A percentile compares a stretch with the other conserved stretches of the same genome.
Conservation (phyloP, 2,888 invertebrate genomes). For the Busseola fusca region DNA sequence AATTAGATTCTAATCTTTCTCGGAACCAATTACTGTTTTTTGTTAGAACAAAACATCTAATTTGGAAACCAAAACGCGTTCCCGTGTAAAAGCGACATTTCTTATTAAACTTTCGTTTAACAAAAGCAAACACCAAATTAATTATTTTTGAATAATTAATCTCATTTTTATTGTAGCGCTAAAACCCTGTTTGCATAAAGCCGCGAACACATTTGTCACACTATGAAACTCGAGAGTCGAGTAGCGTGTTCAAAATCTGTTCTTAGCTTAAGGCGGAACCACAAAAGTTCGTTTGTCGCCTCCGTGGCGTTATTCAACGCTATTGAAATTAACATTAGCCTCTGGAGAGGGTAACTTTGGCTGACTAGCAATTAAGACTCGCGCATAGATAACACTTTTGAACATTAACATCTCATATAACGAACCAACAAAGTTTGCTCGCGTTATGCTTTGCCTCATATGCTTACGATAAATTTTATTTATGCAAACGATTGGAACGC, state of each 20-base stretch:
- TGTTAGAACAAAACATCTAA: slow-evolving; percentile 33
- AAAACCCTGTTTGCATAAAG: slow-evolving; percentile 6
- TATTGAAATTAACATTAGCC: slow-evolving; percentile 63
- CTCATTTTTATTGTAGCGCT: slow-evolving; percentile 10
- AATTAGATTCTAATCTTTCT: slow-evolving; percentile 41
- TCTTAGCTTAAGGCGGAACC: slow-evolving; percentile 18
- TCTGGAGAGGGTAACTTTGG: slow-evolving; percentile 54
- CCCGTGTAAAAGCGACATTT: slow-evolving; percentile 16
- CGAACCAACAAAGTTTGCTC: slow-evolving; percentile 57
- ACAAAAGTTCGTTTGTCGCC: slow-evolving; percentile 35
- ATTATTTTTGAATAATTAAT: slow-evolving; percentile 46
- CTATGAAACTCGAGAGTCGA: slow-evolving; percentile 11
- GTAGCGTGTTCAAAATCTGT: slow-evolving; percentile 32
- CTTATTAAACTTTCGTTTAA: slow-evolving; percentile 32
- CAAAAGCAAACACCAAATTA: slow-evolving; percentile 41
- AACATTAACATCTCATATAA: slow-evolving; percentile 69
- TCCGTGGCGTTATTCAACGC: slow-evolving; percentile 41
- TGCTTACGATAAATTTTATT: slow-evolving; percentile 35
- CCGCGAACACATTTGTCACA: slow-evolving; percentile 23
- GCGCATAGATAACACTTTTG: slow-evolving; percentile 67
- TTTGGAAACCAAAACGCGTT: slow-evolving; percentile 31
- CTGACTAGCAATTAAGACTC: slow-evolving; percentile 58
- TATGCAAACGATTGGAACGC: neutral
- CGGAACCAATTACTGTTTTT: slow-evolving; percentile 37
- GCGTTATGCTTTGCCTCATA: slow-evolving; percentile 22